A percentile compares a stretch with the other conserved stretches of the same genome.
phyloP scores from a whole-genome alignment of 2,113 vertebrate genomes.

The Balaenoptera acutorostrata region DNA sequence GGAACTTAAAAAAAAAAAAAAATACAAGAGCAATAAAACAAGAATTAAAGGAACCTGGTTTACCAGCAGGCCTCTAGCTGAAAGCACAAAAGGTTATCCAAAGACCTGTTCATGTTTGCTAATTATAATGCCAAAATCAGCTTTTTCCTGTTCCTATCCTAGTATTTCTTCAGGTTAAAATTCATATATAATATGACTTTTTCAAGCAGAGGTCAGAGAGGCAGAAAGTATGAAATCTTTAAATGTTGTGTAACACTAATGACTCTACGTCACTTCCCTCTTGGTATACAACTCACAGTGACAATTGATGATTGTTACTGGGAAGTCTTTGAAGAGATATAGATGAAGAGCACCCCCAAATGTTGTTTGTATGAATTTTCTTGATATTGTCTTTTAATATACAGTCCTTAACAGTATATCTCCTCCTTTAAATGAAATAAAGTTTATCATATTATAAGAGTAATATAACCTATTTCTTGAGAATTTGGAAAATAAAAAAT shows the following conservation, averaged over 20 bases:
- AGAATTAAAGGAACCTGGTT: not conserved
- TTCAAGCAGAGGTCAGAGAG: not conserved
- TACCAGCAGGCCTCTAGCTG: not conserved
- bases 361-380: not conserved
- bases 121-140: not conserved
- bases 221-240: not conserved
- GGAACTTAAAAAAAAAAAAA: not conserved
- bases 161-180: constrained; percentile 22
- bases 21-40: not conserved
- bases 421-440: not conserved
- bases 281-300: not conserved
- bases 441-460: constrained; percentile 7
- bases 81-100: not conserved
- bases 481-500: not conserved
- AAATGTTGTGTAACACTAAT: not conserved
- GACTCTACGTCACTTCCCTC: not conserved
- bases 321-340: not conserved
- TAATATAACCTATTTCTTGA: not conserved
- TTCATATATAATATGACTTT: not conserved
- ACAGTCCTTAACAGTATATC: not conserved
- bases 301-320: not conserved
- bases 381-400: not conserved
- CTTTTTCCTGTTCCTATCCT: not conserved
- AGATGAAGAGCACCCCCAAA: not conserved
- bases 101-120: not conserved